These are phyloP conservation scores for Chlorops oryzae DNA, from an alignment of 1,140 invertebrate species.

Conservation along the genomic window DNA sequence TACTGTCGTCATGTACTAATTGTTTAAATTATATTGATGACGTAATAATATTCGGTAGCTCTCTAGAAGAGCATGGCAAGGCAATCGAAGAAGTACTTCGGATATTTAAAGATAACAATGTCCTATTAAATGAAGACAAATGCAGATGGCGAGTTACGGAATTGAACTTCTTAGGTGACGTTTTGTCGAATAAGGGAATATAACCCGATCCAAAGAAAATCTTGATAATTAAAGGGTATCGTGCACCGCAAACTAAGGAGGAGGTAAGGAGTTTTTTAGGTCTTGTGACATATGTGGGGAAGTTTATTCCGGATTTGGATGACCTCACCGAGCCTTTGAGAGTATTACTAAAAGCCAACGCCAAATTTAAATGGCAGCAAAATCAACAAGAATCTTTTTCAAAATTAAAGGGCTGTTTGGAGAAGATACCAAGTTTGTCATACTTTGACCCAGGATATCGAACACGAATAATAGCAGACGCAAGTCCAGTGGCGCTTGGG, in stretches of 20 bases:
- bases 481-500: too few relatives aligned
- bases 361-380: slow-evolving; percentile 5
- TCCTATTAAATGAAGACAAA: too few relatives aligned
- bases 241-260: slow-evolving; percentile 19
- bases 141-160: too few relatives aligned
- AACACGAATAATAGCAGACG: too few relatives aligned
- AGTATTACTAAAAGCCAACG: too few relatives aligned
- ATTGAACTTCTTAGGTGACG: too few relatives aligned
- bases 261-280: slow-evolving; percentile 33
- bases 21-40: slow-evolving; percentile 35
- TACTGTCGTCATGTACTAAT: too few relatives aligned
- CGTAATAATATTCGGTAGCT: slow-evolving; percentile 34
- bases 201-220: slow-evolving; percentile 1
- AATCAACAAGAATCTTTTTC: slow-evolving; percentile 14
- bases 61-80: slow-evolving; percentile 26
- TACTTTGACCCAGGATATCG: too few relatives aligned
- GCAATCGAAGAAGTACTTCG: slow-evolving; percentile 24
- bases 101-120: slow-evolving; percentile 21
- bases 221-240: slow-evolving; percentile 16
- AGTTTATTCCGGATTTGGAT: slow-evolving; percentile 33
- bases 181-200: too few relatives aligned
- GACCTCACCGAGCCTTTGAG: slow-evolving; percentile 29
- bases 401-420: slow-evolving; percentile 15
- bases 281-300: too few relatives aligned
- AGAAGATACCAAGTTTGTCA: slow-evolving; percentile 11